These are phyloP conservation scores for Patella depressa DNA, from an alignment of 2,888 invertebrate genomes.

Conservation along the genomic window DNA sequence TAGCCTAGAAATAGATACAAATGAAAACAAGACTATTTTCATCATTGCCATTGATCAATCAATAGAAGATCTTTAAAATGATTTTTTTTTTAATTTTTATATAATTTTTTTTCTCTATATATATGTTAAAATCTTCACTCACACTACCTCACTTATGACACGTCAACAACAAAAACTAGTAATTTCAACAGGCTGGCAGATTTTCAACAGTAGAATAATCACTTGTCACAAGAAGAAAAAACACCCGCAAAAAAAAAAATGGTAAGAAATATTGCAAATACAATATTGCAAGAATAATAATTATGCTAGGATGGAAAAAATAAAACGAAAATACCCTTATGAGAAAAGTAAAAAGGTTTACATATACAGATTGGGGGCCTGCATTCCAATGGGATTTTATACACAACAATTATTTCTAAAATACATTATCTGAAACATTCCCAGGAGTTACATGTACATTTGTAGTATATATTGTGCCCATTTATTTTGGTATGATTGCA, in stretches of 20 bases:
- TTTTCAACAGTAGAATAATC: constrained; percentile 4
- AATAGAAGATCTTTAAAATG: not conserved
- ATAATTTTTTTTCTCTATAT: constrained; percentile 12
- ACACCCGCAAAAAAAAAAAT: constrained; percentile 20
- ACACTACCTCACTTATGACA: constrained; percentile 26
- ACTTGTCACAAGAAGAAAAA: constrained; percentile 17
- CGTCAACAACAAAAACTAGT: constrained; percentile 5
- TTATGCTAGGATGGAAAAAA: constrained; percentile 25
- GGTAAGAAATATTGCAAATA: constrained; percentile 26
- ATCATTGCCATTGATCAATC: not conserved
- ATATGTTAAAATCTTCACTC: constrained; percentile 10
- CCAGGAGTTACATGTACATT: not conserved
- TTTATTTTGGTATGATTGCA: constrained; percentile 1
- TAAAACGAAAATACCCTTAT: constrained; percentile 15
- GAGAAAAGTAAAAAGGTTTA: constrained; percentile 9
- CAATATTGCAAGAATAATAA: constrained; percentile 27
- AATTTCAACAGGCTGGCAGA: too few relatives aligned
- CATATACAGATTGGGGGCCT: constrained; percentile 3
- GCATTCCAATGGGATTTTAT: constrained; percentile 9
- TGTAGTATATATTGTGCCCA: not conserved
- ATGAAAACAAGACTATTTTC: constrained; percentile 24
- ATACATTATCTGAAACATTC: not conserved
- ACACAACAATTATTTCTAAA: constrained; percentile 12
- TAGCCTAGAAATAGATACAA: constrained; percentile 58
- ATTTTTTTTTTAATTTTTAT: not conserved